phyloP scores from a whole-genome alignment of 2,797 vertebrate species.

The Sebastes taczanowskii region DNA sequence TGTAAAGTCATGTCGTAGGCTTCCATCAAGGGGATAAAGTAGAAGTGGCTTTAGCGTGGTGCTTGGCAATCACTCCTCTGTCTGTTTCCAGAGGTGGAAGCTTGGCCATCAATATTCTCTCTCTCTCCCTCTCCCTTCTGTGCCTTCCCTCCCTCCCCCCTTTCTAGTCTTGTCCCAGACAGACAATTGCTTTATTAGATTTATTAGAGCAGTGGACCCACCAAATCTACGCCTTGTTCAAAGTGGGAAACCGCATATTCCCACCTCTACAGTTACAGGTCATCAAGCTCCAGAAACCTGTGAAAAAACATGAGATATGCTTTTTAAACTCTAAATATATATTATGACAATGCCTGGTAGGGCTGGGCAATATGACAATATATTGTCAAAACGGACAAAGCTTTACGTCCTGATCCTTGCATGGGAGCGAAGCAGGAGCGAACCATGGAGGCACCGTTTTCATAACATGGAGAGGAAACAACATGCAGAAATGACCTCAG shows the following conservation, averaged over 20 bases:
- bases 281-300: neutral
- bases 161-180: slow-evolving; percentile 31
- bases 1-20: slow-evolving; percentile 46
- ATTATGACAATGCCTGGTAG: neutral
- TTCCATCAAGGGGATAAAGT: slow-evolving; percentile 51
- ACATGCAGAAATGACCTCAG: no score
- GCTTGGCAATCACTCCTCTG: slow-evolving; percentile 56
- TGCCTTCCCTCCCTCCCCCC: neutral
- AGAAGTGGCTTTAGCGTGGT: slow-evolving; percentile 46
- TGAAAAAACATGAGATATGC: neutral
- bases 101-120: slow-evolving; percentile 59
- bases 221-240: neutral
- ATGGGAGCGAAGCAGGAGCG: no score
- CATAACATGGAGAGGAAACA: no score
- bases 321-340: neutral
- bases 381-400: neutral
- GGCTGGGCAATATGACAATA: neutral
- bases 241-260: neutral
- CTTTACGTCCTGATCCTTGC: neutral
- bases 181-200: slow-evolving; percentile 60
- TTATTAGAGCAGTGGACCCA: slow-evolving; percentile 19
- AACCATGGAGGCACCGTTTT: no score
- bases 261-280: neutral
- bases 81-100: slow-evolving; percentile 56
- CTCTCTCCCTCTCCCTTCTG: neutral